phyloP scores from a whole-genome alignment of 2,888 invertebrate genomes.

The Asteroscopus sphinx region DNA sequence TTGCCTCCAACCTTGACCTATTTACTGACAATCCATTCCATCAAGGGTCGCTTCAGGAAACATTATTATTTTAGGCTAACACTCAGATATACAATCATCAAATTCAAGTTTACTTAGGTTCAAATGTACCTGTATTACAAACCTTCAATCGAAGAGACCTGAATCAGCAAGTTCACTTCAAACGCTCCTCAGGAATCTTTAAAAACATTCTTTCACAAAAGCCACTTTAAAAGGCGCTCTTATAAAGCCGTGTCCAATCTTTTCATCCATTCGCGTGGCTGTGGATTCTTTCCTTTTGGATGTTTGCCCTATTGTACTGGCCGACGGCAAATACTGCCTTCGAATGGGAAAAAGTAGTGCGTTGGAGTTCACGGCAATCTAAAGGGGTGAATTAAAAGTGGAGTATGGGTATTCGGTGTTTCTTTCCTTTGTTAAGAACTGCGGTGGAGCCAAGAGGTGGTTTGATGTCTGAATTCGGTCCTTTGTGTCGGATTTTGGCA shows the following conservation, averaged over 20 bases:
- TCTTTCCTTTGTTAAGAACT: slow-evolving; percentile 35
- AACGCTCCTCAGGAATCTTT: slow-evolving; percentile 47
- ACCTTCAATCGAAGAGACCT: slow-evolving; percentile 38
- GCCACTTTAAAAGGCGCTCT: slow-evolving; percentile 49
- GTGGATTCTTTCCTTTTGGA: slow-evolving; percentile 63
- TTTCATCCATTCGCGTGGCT: slow-evolving; percentile 43
- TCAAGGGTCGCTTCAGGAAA: slow-evolving; percentile 1
- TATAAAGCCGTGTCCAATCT: slow-evolving; percentile 56
- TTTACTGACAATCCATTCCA: neutral
- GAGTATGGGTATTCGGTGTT: slow-evolving; percentile 35
- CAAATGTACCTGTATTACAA: slow-evolving; percentile 18
- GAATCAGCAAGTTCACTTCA: slow-evolving; percentile 47
- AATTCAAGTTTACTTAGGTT: slow-evolving; percentile 13
- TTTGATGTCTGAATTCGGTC: slow-evolving; percentile 39
- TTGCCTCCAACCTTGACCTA: slow-evolving; percentile 23
- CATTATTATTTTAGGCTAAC: neutral
- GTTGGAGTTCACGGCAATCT: slow-evolving; percentile 45
- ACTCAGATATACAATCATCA: neutral
- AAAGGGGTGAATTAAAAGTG: slow-evolving; percentile 54
- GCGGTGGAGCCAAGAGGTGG: slow-evolving; percentile 46
- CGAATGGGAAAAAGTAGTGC: slow-evolving; percentile 64
- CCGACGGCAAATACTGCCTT: slow-evolving; percentile 67
- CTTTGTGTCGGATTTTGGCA: slow-evolving; percentile 44
- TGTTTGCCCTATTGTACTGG: slow-evolving; percentile 69
- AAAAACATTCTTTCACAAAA: slow-evolving; percentile 50